Conservation (phyloP, 2,888 invertebrate genomes). For the Cheilosia scutellata region DNA sequence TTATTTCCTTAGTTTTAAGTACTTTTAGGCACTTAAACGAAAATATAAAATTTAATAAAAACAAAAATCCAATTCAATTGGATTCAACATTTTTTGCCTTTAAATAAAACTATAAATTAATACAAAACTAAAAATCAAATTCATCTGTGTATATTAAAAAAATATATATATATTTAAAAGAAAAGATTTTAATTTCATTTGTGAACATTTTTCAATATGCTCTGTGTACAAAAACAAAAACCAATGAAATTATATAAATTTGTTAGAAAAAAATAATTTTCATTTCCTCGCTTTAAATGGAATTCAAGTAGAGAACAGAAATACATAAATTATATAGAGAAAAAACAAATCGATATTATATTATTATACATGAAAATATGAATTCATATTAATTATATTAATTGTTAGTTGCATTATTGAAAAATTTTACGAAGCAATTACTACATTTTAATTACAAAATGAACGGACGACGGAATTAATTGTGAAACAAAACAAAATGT, state of each 20-base stretch:
- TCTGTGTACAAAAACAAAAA: conserved; percentile 66
- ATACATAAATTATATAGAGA: conserved; percentile 36
- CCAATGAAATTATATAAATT: conserved; percentile 31
- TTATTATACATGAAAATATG: conserved; percentile 70
- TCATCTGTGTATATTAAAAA: conserved; percentile 46
- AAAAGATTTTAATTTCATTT: conserved; percentile 10
- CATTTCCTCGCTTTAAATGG: conserved; percentile 74
- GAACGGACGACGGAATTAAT: conserved; percentile 35
- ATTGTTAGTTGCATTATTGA: conserved; percentile 73
- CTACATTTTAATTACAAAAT: conserved; percentile 48
- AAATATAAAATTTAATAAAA: conserved; percentile 5
- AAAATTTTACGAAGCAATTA: conserved; percentile 38
- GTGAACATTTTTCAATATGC: conserved; percentile 19
- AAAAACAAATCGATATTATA: conserved; percentile 63
- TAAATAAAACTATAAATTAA: conserved; percentile 24
- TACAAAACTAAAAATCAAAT: conserved; percentile 40
- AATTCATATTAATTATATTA: conserved; percentile 69
- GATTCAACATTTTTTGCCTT: conserved; percentile 51
- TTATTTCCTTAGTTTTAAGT: conserved; percentile 30
- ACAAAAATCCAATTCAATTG: conserved; percentile 27
- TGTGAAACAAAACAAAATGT: conserved; percentile 37
- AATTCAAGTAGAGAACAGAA: conserved; percentile 69
- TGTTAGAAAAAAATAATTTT: conserved; percentile 51
- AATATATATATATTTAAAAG: not conserved
- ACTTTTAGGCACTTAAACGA: conserved; percentile 13